Evolutionary conservation across 2,113 vertebrate species (phyloP), one percentile per base, ranked within the genome.

Genomic region (Syngnathus typhle): DNA sequence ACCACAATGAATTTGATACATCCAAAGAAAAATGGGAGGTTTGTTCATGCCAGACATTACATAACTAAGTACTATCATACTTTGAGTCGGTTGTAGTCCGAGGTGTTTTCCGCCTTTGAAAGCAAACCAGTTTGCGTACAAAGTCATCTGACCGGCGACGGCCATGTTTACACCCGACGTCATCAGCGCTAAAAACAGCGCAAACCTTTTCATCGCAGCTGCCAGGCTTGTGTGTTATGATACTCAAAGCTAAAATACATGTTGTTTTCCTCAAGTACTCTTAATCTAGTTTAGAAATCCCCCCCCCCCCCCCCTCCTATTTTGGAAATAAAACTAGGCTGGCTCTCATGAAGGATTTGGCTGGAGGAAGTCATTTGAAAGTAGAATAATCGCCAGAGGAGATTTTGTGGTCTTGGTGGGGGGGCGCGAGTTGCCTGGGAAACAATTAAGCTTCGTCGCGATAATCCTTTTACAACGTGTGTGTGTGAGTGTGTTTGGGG

Each of bases 331-430:
- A 81, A 79, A 70, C 60, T 74, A 80, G 79, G 82, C 78, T 81
- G 79, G 68, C 82, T 83, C 72, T 60, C 73, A 74, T 69, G 71
- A 65, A 82, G 77, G 77, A 77, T 85, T 86, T 86, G 74, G 82
- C 85, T 81, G 49, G 82, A 80, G 82, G 82, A 82, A 87, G 82
- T 86, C 71, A 85, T 86, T 85, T 87, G 78, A 85, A 86, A 87
- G 85, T 86, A 84, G 82, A 88, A 87, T 88, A 87, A 88, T 86
- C 73, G 71, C 77, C 70, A 37, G 77, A 66, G 61, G 80, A 87
- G 85, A 85, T 88, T 84, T 87, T 76, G 81, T 82, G 86, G 74
- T 74, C 82, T 83, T 82, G 75, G 83, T 59, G 41, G 69, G 81
- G 70, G 78, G 70, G 76, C 68, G 70, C 64, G 71, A 81, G 82